Percentiles rank a stretch among this genome's conserved stretches.
Conservation (phyloP, 2,797 vertebrate genomes). For the Sebastes oblongus region DNA sequence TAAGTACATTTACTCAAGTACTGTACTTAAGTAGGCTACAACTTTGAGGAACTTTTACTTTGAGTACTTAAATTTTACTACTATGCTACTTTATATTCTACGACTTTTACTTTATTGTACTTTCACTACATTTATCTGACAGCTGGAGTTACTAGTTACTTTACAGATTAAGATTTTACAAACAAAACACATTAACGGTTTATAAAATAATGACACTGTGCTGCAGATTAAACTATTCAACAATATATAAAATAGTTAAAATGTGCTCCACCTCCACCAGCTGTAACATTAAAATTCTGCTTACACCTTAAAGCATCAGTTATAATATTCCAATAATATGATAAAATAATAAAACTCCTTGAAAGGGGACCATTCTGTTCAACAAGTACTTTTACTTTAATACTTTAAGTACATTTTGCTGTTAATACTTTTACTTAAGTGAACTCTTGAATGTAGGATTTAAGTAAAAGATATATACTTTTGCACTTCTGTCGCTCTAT, state of each 20-base stretch:
- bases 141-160: background rate
- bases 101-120: background rate
- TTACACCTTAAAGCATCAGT: background rate
- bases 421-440: no score
- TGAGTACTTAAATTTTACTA: background rate
- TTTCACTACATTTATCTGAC: background rate
- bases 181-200: background rate
- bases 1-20: background rate
- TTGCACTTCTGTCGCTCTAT: no score
- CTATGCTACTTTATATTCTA: background rate
- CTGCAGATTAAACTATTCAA: background rate
- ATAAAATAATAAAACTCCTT: no score
- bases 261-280: background rate
- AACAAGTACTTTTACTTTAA: no score
- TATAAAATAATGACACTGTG: background rate
- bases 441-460: no score
- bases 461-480: no score
- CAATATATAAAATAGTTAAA: background rate
- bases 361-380: no score
- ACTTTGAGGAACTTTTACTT: background rate
- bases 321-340: background rate
- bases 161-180: background rate
- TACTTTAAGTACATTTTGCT: no score
- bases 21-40: background rate
- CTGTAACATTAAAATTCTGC: background rate